Conservation (phyloP, 2,797 vertebrate genomes). For the Pseudochirops corinnae region DNA sequence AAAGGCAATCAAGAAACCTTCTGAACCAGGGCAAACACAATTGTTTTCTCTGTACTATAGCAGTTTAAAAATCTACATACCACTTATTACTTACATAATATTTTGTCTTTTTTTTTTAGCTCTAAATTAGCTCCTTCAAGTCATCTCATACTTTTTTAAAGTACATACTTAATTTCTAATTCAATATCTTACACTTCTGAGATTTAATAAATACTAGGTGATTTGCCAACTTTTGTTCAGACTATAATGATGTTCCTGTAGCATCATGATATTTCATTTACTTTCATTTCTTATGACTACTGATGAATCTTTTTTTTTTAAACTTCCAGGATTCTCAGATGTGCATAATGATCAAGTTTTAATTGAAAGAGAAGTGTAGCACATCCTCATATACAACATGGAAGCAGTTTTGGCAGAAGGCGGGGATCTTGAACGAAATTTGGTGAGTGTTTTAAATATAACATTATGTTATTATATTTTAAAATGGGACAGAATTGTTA, state of each 20-base stretch:
- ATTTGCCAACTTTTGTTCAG: background rate
- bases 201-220: background rate
- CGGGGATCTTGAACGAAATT: slow-evolving; percentile 83
- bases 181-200: background rate
- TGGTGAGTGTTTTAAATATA: slow-evolving; percentile 80
- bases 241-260: background rate
- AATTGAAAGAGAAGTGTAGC: slow-evolving; percentile 54
- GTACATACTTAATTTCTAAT: background rate
- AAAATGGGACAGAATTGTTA: background rate
- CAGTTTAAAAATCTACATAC: background rate
- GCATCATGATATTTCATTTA: slow-evolving; percentile 25
- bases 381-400: slow-evolving; percentile 80
- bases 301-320: slow-evolving; percentile 53
- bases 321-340: slow-evolving; percentile 60
- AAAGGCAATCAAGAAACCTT: background rate
- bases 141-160: background rate
- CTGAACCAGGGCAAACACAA: background rate
- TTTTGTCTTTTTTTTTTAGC: background rate
- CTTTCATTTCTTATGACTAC: slow-evolving; percentile 33
- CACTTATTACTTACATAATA: background rate
- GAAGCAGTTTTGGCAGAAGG: slow-evolving; percentile 76
- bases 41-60: background rate
- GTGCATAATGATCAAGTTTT: slow-evolving; percentile 79
- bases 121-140: background rate
- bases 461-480: background rate